These are phyloP conservation scores for Platichthys stellatus DNA, from an alignment of 2,113 vertebrate species.

Conservation along the genomic window DNA sequence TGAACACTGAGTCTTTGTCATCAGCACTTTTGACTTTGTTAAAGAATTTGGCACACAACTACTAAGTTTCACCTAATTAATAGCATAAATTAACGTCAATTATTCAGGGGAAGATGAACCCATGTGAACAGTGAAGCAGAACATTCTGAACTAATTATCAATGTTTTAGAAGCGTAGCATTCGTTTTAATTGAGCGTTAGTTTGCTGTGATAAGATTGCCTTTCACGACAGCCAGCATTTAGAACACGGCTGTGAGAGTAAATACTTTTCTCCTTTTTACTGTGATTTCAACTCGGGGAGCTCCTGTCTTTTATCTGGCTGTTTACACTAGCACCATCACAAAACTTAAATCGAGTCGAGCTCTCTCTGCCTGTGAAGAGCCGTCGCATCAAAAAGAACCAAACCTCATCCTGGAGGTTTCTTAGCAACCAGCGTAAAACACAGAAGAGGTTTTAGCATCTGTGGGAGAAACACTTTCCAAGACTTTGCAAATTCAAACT, in stretches of 20 bases:
- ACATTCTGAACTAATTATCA: conserved; percentile 22
- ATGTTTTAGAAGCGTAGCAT: conserved; percentile 11
- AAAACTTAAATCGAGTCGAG: not conserved
- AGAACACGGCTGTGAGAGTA: not conserved
- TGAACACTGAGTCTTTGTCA: conserved; percentile 14
- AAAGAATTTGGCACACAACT: not conserved
- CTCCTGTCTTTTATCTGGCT: not conserved
- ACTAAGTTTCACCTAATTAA: conserved; percentile 16
- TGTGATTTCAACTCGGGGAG: not conserved
- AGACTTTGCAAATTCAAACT: conserved; percentile 13
- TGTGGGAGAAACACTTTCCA: not conserved
- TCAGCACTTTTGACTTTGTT: conserved; percentile 16
- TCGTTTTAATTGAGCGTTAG: conserved; percentile 8
- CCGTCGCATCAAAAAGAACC: not conserved
- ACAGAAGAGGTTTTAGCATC: not conserved
- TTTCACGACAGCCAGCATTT: not conserved
- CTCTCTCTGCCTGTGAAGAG: not conserved
- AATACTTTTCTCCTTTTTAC: not conserved
- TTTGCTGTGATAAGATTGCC: not conserved
- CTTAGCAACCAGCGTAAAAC: not conserved
- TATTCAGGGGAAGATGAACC: not conserved
- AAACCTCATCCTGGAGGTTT: not conserved
- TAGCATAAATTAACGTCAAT: conserved; percentile 8
- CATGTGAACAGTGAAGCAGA: conserved; percentile 4
- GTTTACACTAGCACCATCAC: not conserved